Evolutionary conservation across 2,113 vertebrate species (phyloP), one percentile per base, ranked within the genome.

Genomic region (Ondatra zibethicus): DNA sequence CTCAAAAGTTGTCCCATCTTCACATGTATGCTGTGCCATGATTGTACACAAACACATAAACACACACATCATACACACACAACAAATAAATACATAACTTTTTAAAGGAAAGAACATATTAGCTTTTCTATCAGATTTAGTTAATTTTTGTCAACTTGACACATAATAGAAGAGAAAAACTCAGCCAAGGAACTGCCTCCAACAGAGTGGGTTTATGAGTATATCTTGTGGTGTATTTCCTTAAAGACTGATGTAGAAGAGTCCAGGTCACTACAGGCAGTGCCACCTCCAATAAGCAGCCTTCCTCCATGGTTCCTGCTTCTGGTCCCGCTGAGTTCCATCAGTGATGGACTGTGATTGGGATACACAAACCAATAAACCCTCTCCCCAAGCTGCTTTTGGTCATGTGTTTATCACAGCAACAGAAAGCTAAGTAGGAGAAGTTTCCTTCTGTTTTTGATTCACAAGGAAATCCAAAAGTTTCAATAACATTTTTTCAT

Each of bases 401-500:
- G 23, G 55, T 2, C 55, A 84, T 42, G n/a, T 42, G 14, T 84
- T 61, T 63, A 84, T 63, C n/a, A 42, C 7, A 63, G n/a, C n/a
- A 29, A 84, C 55, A 84, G 58, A 84, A 42, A 42, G 3, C 81
- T 63, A 63, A 31, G 4, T 42, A 65, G 50, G 55, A 85, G 68
- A 72, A 29, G 47, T 52, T 90, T 92, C 92, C 63, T 95, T 94
- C 70, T 42, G 52, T 72, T 95, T 85, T 50, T 82, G 73, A 78
- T 42, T 47, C 73, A 91, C 19, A 82, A 45, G 47, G 52, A 96
- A 96, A 81, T 76, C n/a, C 68, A 87, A 42, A 92, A 33, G 76
- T 82, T 91, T 73, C 10, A 84, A 45, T 27, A 31, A 52, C 12
- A 52, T 27, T 68, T 1, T 52, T 29, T 36, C n/a, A 92, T 77